Conservation (phyloP, 1,140 invertebrate species). For the Wasmannia auropunctata region DNA sequence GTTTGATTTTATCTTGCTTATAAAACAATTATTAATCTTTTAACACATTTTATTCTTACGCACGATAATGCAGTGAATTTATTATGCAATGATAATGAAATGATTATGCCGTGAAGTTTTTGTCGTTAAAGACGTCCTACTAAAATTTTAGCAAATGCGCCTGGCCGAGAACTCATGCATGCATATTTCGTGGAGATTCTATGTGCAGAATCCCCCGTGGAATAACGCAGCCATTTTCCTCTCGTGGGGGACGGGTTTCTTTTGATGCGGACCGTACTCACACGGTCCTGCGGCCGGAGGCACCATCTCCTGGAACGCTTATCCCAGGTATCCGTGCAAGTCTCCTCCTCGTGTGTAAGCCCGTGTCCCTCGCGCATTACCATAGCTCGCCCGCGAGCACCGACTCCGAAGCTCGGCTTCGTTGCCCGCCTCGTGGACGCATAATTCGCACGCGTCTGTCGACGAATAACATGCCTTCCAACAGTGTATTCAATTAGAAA, state of each 20-base stretch:
- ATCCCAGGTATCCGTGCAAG: conserved; percentile 75
- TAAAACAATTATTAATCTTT: conserved; percentile 11
- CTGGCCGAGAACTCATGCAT: neutral
- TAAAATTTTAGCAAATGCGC: neutral
- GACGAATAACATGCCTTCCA: conserved; percentile 26
- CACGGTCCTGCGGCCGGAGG: conserved; percentile 76
- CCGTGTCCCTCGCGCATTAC: conserved; percentile 81
- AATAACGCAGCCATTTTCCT: conserved; percentile 19
- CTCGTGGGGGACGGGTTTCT: conserved; percentile 33
- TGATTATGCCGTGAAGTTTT: neutral
- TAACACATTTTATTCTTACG: neutral
- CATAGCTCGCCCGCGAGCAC: conserved; percentile 75
- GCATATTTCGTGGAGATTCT: neutral
- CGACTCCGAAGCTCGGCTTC: conserved; percentile 33
- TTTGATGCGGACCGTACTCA: conserved; percentile 77
- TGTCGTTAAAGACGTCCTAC: neutral
- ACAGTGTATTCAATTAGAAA: conserved; percentile 17
- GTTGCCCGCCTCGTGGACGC: conserved; percentile 35
- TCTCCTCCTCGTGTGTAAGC: conserved; percentile 68
- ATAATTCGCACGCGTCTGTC: conserved; percentile 46
- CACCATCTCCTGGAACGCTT: conserved; percentile 80
- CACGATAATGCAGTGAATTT: no score
- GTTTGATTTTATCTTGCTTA: neutral
- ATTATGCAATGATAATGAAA: neutral
- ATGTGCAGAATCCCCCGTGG: neutral